Evolutionary conservation across 2,113 vertebrate genomes (phyloP).

Genomic region (Tamias sibiricus): DNA sequence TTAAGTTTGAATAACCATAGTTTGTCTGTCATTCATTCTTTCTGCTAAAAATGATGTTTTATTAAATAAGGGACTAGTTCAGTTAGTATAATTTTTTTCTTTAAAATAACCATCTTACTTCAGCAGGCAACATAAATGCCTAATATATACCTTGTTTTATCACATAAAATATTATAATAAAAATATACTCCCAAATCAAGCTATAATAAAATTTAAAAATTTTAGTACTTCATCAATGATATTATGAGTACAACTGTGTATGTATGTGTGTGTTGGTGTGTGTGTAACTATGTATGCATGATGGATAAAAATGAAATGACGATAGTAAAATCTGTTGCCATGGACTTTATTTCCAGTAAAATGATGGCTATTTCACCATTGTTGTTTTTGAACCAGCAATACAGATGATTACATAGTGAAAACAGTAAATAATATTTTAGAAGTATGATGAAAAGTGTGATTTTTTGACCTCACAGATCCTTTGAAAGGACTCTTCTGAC

Average conservation of each 20-base stretch:
- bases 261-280: not conserved
- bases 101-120: not conserved
- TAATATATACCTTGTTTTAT: not conserved
- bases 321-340: not conserved
- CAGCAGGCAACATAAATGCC: not conserved
- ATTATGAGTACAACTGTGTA: not conserved
- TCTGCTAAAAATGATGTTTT: not conserved
- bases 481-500: not conserved
- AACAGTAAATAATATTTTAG: not conserved
- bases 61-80: not conserved
- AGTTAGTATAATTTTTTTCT: not conserved
- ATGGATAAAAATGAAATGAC: not conserved
- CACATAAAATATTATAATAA: not conserved
- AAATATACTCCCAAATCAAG: not conserved
- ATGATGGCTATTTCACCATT: not conserved
- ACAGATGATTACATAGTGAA: not conserved
- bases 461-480: not conserved
- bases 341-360: not conserved
- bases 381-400: not conserved
- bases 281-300: not conserved
- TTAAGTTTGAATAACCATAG: not conserved
- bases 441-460: not conserved
- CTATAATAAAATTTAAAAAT: constrained; percentile 14
- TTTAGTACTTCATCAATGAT: not conserved
- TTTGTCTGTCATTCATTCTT: not conserved